Evolutionary conservation across 2,888 invertebrate genomes (phyloP).

Genomic region (Sphecodes monilicornis): DNA sequence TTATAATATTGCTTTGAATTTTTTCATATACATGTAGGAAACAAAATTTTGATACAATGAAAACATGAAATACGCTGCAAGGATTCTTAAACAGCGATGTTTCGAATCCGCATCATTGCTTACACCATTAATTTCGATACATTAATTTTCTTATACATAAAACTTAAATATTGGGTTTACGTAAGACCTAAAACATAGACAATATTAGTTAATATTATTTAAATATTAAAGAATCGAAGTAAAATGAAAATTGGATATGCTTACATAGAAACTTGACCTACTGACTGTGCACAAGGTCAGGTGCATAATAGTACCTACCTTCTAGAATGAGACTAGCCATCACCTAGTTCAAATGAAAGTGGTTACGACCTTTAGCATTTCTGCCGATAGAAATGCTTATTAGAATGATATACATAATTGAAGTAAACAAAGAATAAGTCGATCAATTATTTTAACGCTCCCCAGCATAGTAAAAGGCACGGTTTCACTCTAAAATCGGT

Average conservation of each 20-base stretch:
- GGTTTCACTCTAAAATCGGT: conserved; percentile 56
- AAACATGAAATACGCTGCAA: not conserved
- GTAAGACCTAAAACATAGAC: not conserved
- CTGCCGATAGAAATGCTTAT: not conserved
- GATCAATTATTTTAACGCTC: not conserved
- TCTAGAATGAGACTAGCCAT: conserved; percentile 51
- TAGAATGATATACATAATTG: conserved; percentile 7
- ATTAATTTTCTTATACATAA: not conserved
- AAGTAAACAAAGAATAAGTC: not conserved
- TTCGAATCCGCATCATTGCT: not conserved
- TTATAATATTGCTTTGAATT: no score
- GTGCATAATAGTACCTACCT: conserved; percentile 65
- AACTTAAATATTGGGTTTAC: not conserved
- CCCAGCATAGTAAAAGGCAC: conserved; percentile 37
- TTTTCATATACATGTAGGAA: no score
- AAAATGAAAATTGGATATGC: not conserved
- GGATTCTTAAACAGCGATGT: not conserved
- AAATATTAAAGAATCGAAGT: not conserved
- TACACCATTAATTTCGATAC: not conserved
- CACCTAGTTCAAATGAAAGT: conserved; percentile 56
- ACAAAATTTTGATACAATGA: no score
- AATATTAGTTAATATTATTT: not conserved
- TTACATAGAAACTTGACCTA: conserved; percentile 61
- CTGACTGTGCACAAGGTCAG: conserved; percentile 53
- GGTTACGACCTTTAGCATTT: not conserved